A percentile compares a stretch with the other conserved stretches of the same genome.
phyloP scores from a whole-genome alignment of 35 echinoderm and acorn worm genomes.

The Lytechinus pictus region DNA sequence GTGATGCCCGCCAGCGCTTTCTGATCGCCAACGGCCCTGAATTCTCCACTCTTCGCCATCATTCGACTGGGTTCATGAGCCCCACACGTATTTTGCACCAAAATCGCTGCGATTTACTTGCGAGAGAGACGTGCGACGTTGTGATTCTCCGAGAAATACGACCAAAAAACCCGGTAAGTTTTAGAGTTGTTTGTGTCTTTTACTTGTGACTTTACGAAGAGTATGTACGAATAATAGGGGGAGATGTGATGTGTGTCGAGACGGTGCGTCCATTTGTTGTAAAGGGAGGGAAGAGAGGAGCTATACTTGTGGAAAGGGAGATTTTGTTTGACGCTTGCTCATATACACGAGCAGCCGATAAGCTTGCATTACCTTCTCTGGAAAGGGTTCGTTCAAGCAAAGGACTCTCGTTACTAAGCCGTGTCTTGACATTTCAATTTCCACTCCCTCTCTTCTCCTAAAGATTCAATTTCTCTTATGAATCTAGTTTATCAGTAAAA shows the following conservation, averaged over 20 bases:
- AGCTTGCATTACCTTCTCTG: background rate
- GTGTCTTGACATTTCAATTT: background rate
- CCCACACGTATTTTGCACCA: constrained; percentile 65
- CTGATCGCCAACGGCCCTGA: constrained; percentile 61
- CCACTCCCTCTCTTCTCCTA: background rate
- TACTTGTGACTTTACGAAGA: constrained; percentile 46
- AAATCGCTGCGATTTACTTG: constrained; percentile 63
- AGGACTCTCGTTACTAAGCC: background rate
- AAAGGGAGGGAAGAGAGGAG: constrained; percentile 23
- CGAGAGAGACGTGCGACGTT: constrained; percentile 30
- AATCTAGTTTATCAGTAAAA: background rate
- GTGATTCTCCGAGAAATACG: constrained; percentile 28
- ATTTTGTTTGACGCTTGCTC: constrained; percentile 17
- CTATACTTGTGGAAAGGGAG: constrained; percentile 6
- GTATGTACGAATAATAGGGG: background rate
- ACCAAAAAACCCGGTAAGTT: constrained; percentile 44
- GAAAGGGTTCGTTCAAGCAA: background rate
- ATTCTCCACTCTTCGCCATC: constrained; percentile 70
- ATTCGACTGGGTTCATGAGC: constrained; percentile 58
- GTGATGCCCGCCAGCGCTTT: constrained; percentile 77
- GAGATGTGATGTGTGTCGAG: background rate
- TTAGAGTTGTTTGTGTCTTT: background rate
- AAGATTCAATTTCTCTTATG: background rate
- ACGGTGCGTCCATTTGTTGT: constrained; percentile 47
- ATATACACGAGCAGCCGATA: background rate